A percentile compares a stretch with the other conserved stretches of the same genome.
These are phyloP conservation scores for Notarius quadriscutis DNA, from an alignment of 2,113 vertebrate genomes.

Conservation along the genomic window DNA sequence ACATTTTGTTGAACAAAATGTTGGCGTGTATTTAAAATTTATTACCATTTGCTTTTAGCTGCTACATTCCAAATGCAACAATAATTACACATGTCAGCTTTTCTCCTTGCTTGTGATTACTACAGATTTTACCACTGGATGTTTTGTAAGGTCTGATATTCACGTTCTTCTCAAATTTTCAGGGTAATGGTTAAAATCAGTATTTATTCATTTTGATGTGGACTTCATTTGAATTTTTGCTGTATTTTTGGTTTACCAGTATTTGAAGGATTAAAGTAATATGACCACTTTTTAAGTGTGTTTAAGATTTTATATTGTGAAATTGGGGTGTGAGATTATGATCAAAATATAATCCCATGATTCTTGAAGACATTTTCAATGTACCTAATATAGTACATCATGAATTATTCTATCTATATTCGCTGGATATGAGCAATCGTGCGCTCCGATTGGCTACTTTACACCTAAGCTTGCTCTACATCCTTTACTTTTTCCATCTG, in stretches of 20 bases:
- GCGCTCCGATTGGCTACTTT: too few species aligned
- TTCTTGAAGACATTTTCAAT: neutral
- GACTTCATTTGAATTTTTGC: neutral
- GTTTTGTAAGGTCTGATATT: neutral
- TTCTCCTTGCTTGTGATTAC: neutral
- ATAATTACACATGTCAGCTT: neutral
- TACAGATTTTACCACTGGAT: neutral
- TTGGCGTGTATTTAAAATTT: neutral
- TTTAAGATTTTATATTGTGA: neutral
- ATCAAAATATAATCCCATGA: neutral
- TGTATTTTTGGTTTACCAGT: neutral
- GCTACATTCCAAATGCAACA: neutral
- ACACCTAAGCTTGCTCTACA: too few species aligned
- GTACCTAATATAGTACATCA: too few species aligned
- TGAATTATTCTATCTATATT: too few species aligned
- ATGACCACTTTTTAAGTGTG: neutral
- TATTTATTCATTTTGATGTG: neutral
- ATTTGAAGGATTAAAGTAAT: neutral
- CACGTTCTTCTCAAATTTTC: neutral
- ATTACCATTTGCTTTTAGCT: neutral
- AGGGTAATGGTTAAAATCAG: neutral
- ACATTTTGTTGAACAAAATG: neutral
- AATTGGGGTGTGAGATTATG: neutral
- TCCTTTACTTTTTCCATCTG: too few species aligned
- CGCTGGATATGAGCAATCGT: too few species aligned